Percentiles rank a stretch among this genome's conserved stretches.
Conservation (phyloP, 2,888 invertebrate genomes). For the Ochropleura plecta region DNA sequence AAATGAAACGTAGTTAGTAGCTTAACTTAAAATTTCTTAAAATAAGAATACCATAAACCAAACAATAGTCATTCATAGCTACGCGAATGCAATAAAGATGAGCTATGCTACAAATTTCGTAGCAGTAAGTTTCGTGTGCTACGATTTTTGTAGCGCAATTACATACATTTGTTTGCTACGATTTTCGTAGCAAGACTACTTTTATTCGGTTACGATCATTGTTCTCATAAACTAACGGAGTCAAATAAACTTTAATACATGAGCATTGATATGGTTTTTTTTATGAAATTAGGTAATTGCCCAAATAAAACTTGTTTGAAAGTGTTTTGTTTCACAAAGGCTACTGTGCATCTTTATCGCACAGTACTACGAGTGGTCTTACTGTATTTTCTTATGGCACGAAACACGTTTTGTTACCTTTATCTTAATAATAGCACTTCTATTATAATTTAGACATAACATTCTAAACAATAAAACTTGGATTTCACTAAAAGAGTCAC, state of each 20-base stretch:
- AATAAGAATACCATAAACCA: neutral
- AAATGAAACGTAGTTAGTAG: neutral
- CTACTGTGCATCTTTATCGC: neutral
- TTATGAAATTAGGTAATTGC: neutral
- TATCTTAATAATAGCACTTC: constrained; percentile 48
- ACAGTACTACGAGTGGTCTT: constrained; percentile 10
- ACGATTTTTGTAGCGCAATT: constrained; percentile 34
- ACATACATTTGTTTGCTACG: constrained; percentile 21
- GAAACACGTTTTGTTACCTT: constrained; percentile 10
- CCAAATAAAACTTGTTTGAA: neutral
- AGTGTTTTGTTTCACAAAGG: neutral
- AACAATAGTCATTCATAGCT: neutral
- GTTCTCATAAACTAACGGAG: neutral
- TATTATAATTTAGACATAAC: constrained; percentile 67
- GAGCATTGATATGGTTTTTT: neutral
- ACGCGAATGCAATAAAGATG: too few species aligned
- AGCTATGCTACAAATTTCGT: constrained; percentile 34
- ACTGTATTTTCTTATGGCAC: constrained; percentile 5
- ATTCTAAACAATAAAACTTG: constrained; percentile 59
- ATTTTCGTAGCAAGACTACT: neutral
- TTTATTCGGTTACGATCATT: neutral
- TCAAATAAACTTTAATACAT: neutral
- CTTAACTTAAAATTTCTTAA: neutral
- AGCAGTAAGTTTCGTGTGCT: constrained; percentile 29
- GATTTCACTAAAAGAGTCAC: constrained; percentile 54